Base-by-base conservation (phyloP, 2,888 invertebrate species). In the Temnothorax rugatulus region DNA sequence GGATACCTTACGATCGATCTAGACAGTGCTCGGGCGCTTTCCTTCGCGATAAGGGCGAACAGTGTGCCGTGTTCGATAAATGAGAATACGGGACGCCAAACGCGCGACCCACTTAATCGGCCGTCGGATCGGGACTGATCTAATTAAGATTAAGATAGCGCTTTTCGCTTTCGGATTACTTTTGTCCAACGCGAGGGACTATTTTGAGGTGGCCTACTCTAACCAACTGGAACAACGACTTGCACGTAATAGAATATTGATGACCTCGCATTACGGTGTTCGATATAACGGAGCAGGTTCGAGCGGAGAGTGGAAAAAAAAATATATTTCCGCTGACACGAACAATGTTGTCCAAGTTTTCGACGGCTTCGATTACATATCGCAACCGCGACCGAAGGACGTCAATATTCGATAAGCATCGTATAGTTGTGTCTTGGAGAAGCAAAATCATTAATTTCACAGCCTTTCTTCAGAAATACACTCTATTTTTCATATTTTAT, bases 131-230 rank as follows among this genome's bases (percentile, higher is more conserved):
- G 47, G 63, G 41, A 76, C 63, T 54, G 82, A 79, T 82, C 75
- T 82, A 75, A 82, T 79, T 79, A 79, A 79, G 79, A 79, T 79
- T 38, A 66, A 68, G 47, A 52, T 38, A 68, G 76, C 77, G 71
- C 83, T 87, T 85, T 87, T 76, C 68, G 57, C 57, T 82, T 87
- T 85, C 75, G 75, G 85, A 79, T 79, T 71, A 82, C 66, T 85
- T 85, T 85, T 87, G 84, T 75, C 54, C 79, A 29, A 15, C 21
- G 59, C 34, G 54, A 34, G 29, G 29, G 66, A 83, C 83, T 87
- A 87, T 87, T 87, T 87, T 83, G 69, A 83, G 79, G 38, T 59
- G 85, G 82, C 85, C 87, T 84, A 87, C 87, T 77, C 68, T 84
- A 57, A 41, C 3, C 85, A 87, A 87, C 71, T 87, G 85, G 87